These are phyloP conservation scores for Passerina amoena DNA, from an alignment of 2,113 vertebrate genomes.

Conservation along the genomic window DNA sequence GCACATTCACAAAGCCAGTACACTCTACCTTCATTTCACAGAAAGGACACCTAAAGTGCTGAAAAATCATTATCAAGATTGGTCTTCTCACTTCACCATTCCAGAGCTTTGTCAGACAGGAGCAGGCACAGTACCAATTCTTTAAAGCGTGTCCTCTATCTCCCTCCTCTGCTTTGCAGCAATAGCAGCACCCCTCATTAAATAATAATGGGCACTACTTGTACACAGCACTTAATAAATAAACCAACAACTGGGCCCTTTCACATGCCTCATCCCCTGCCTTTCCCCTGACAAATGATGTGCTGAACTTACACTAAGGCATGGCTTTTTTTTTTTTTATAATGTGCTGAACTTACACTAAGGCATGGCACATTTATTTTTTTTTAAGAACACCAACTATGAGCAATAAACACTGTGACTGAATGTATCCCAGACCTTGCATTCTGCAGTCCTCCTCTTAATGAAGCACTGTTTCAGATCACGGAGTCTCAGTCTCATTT, in stretches of 20 bases:
- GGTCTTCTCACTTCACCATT: background rate
- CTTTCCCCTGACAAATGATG: background rate
- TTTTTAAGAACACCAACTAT: background rate
- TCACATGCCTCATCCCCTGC: background rate
- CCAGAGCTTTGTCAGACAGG: background rate
- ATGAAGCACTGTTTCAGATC: background rate
- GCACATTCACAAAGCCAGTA: background rate
- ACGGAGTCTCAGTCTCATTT: background rate
- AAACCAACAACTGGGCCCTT: constrained; percentile 23
- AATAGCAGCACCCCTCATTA: background rate
- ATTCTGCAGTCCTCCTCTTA: background rate
- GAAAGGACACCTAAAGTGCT: background rate
- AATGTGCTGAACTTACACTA: background rate
- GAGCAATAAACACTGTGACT: background rate
- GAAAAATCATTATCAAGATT: background rate
- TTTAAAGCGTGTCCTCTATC: background rate
- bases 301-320: background rate
- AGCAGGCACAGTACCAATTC: background rate
- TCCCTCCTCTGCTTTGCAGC: background rate
- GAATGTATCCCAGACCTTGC: background rate
- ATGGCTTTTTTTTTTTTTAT: background rate
- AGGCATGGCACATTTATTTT: background rate
- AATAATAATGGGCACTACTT: background rate
- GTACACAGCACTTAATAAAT: constrained; percentile 20
- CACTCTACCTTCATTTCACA: background rate